Conservation (phyloP, 1,140 invertebrate genomes). For the Drosophila arizonae region DNA sequence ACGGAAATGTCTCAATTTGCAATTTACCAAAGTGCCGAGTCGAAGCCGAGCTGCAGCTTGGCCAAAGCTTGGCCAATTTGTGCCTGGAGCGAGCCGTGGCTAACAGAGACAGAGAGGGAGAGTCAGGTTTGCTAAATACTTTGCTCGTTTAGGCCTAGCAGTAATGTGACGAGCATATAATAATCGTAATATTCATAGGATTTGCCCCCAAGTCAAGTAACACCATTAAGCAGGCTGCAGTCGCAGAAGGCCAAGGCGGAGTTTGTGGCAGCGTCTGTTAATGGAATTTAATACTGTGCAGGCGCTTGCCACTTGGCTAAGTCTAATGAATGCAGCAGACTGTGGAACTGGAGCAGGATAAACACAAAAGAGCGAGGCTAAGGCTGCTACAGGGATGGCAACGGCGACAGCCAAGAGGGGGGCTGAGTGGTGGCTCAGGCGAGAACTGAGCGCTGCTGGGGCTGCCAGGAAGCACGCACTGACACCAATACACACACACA, state of each 20-base stretch:
- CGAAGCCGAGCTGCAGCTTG: too few species aligned
- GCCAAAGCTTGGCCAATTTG: neutral
- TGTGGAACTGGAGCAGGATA: conserved; percentile 71
- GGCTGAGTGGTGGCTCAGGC: neutral
- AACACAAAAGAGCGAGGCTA: conserved; percentile 57
- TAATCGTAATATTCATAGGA: conserved; percentile 24
- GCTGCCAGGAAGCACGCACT: conserved; percentile 53
- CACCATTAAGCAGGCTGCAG: conserved; percentile 57
- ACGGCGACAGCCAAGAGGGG: neutral
- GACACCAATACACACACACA: conserved; percentile 39
- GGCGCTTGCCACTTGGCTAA: conserved; percentile 60
- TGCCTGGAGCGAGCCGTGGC: conserved; percentile 15
- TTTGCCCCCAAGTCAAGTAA: conserved; percentile 65
- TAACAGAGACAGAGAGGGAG: conserved; percentile 10
- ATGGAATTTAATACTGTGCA: conserved; percentile 69
- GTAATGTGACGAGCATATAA: conserved; percentile 26
- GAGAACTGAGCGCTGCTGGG: conserved; percentile 22
- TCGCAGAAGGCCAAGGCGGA: conserved; percentile 16
- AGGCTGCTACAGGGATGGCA: conserved; percentile 10
- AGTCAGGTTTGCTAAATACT: conserved; percentile 32
- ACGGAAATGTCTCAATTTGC: conserved; percentile 33
- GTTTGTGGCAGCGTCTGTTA: conserved; percentile 48
- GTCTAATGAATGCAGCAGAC: conserved; percentile 78
- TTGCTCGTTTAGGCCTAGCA: conserved; percentile 28
- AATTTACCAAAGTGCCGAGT: conserved; percentile 41